A percentile compares a stretch with the other conserved stretches of the same genome.
Conservation (phyloP, 2,888 invertebrate genomes). For the Metallyticus violacea region DNA sequence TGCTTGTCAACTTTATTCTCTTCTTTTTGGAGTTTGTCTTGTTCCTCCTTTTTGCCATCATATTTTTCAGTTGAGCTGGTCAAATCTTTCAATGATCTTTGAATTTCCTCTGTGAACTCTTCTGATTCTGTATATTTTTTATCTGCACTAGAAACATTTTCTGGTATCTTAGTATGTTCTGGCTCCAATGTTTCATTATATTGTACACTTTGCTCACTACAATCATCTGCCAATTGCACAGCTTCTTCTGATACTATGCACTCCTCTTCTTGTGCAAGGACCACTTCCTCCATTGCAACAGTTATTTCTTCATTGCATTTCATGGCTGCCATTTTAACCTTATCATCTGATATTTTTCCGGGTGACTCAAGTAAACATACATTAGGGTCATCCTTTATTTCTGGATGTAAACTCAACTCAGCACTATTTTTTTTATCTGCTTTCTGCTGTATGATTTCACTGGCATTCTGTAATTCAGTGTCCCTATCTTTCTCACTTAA, state of each 20-base stretch:
- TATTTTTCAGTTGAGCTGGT: not conserved
- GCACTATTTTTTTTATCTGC: not conserved
- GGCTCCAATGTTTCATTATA: not conserved
- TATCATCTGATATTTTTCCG: not conserved
- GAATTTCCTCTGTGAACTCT: not conserved
- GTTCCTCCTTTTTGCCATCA: too few species aligned
- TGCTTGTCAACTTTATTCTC: slow-evolving; percentile 40
- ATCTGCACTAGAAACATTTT: not conserved
- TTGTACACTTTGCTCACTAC: not conserved
- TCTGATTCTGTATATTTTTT: not conserved
- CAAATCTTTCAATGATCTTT: not conserved
- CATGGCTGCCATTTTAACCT: not conserved
- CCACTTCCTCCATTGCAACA: not conserved
- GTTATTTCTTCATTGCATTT: not conserved
- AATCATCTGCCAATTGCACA: not conserved
- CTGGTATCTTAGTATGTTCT: not conserved
- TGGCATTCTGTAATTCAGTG: too few species aligned
- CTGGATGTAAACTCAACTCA: not conserved
- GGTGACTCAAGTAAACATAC: not conserved
- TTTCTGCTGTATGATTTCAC: too few species aligned
- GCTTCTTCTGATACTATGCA: not conserved
- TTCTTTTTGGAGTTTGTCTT: slow-evolving; percentile 36
- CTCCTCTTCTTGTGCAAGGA: not conserved
- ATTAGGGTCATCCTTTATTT: not conserved
- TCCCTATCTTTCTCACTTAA: not conserved